Evolutionary conservation across 2,797 vertebrate species (phyloP).

Genomic region (Propithecus perrieri): DNA sequence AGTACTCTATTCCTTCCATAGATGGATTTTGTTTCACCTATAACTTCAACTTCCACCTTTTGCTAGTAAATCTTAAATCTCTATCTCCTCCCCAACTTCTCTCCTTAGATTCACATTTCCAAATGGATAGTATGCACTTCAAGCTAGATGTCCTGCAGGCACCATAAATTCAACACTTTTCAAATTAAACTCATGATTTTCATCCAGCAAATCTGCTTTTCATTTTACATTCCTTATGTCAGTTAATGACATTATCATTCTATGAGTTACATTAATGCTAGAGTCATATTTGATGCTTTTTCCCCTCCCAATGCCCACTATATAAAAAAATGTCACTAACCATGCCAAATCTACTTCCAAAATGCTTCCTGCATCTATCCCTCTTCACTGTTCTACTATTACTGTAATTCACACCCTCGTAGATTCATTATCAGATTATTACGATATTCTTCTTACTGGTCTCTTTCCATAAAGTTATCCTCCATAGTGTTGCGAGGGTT

Average conservation of each 20-base stretch:
- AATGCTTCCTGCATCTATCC: background rate
- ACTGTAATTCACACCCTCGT: background rate
- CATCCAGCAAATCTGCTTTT: constrained; percentile 28
- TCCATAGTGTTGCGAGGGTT: background rate
- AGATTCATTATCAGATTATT: background rate
- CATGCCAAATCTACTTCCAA: background rate
- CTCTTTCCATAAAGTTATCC: background rate
- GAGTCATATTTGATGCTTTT: background rate
- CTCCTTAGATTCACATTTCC: constrained; percentile 4
- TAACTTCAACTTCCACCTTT: constrained; percentile 8
- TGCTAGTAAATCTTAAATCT: constrained; percentile 46
- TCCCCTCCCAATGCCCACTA: background rate
- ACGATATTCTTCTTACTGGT: background rate
- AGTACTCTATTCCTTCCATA: background rate
- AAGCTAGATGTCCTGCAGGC: background rate
- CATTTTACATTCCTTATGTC: background rate
- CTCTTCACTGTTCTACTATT: background rate
- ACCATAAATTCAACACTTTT: background rate
- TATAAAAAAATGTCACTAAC: background rate
- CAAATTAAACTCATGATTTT: constrained; percentile 40
- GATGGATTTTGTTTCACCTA: background rate
- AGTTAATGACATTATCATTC: constrained; percentile 1
- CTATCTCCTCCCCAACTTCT: background rate
- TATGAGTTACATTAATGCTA: background rate
- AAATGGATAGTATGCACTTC: constrained; percentile 20